Conservation (phyloP, 2,113 vertebrate genomes). For the Paraplagusia blochii region DNA sequence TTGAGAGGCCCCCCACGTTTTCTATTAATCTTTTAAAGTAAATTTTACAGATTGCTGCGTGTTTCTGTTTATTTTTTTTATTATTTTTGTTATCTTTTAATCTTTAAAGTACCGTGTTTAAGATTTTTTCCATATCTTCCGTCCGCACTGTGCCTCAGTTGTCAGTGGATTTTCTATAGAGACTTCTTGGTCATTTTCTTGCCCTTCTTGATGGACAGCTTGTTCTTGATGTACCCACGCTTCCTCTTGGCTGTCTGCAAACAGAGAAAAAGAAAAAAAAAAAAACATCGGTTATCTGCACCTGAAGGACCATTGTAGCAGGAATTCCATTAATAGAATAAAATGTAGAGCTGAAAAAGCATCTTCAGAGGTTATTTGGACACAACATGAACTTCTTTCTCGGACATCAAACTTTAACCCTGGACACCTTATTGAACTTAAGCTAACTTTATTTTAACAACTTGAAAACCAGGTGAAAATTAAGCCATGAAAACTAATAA, state of each 20-base stretch:
- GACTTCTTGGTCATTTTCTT: conserved; percentile 84
- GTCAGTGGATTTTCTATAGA: conserved; percentile 36
- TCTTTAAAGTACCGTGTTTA: conserved; percentile 41
- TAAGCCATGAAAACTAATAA: no score
- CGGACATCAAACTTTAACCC: no score
- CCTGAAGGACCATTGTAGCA: not conserved
- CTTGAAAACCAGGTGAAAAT: no score
- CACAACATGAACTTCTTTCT: not conserved
- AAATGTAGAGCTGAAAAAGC: no score
- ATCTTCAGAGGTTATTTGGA: not conserved
- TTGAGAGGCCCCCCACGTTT: conserved; percentile 58
- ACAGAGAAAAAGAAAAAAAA: not conserved
- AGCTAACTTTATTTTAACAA: no score
- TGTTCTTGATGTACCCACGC: conserved; percentile 95
- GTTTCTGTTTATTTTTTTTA: conserved; percentile 4
- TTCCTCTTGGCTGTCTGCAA: conserved; percentile 91
- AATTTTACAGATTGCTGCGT: conserved; percentile 47
- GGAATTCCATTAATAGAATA: no score
- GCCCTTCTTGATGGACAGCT: conserved; percentile 93
- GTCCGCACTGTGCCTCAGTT: conserved; percentile 23
- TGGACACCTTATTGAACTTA: no score
- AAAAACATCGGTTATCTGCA: no score
- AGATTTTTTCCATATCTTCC: conserved; percentile 19
- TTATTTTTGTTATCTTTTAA: conserved; percentile 32
- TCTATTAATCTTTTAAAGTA: conserved; percentile 56